These are phyloP conservation scores for Atractosteus spatula DNA, from an alignment of 2,113 vertebrate species.

Conservation along the genomic window DNA sequence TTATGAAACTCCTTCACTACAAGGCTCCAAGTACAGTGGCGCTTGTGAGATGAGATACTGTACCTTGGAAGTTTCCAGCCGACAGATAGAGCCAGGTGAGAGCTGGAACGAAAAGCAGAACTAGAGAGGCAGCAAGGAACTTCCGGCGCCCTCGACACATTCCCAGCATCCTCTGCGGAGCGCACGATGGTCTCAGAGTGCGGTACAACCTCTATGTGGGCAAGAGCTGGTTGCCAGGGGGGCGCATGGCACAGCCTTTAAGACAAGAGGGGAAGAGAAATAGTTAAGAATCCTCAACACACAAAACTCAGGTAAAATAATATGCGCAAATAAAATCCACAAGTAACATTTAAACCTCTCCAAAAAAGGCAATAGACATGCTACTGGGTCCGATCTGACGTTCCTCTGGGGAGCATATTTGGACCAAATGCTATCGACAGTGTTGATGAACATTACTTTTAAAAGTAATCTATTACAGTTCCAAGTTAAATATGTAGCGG, in stretches of 20 bases:
- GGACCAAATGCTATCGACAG: too few species aligned
- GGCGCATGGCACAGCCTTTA: constrained; percentile 81
- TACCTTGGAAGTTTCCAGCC: constrained; percentile 90
- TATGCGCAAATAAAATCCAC: too few species aligned
- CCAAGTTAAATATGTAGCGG: too few species aligned
- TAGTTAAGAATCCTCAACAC: too few species aligned
- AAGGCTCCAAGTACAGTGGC: not conserved
- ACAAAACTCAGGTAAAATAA: too few species aligned
- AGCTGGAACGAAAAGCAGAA: constrained; percentile 89
- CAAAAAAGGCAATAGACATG: too few species aligned
- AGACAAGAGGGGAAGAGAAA: not conserved
- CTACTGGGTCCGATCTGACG: too few species aligned
- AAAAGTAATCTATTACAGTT: too few species aligned
- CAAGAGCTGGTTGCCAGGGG: constrained; percentile 67
- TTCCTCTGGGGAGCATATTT: too few species aligned
- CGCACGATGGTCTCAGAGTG: constrained; percentile 57
- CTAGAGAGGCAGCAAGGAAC: constrained; percentile 90
- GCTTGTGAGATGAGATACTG: constrained; percentile 28
- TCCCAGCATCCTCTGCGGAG: constrained; percentile 91
- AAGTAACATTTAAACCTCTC: too few species aligned
- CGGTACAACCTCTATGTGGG: constrained; percentile 73
- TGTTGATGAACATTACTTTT: too few species aligned
- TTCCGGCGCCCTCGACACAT: constrained; percentile 98
- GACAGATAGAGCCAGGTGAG: constrained; percentile 96
- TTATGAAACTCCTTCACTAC: constrained; percentile 22